phyloP scores from a whole-genome alignment of 2,797 vertebrate species.

The Platalea minor region DNA sequence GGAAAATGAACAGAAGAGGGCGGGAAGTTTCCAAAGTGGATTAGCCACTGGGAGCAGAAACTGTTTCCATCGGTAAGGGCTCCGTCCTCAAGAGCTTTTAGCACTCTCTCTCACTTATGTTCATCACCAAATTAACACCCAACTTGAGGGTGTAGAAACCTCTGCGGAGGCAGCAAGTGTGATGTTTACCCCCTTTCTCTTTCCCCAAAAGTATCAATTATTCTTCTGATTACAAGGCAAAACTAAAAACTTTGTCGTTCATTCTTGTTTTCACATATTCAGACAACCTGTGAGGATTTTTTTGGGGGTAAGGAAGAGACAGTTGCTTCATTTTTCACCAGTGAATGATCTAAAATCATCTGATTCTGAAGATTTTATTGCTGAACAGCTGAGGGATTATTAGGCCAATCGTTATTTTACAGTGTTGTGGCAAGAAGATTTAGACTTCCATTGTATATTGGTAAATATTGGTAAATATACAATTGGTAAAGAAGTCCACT shows the following conservation, averaged over 20 bases:
- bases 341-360: not conserved
- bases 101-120: not conserved
- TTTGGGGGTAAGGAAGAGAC: not conserved
- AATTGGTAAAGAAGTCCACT: not conserved
- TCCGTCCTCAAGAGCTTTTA: not conserved
- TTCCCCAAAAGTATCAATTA: not conserved
- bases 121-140: not conserved
- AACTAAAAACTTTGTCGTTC: not conserved
- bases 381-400: not conserved
- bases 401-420: not conserved
- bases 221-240: not conserved
- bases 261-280: not conserved
- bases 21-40: not conserved
- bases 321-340: not conserved
- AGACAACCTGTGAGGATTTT: fast-evolving
- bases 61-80: not conserved
- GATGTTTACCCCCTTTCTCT: not conserved
- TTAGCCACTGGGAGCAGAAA: not conserved
- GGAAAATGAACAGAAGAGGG: not conserved
- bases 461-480: not conserved
- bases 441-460: not conserved
- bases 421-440: not conserved
- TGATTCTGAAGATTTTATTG: not conserved
- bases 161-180: not conserved
- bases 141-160: not conserved